Percentiles rank a stretch among this genome's conserved stretches.
Conservation (phyloP, 1,140 invertebrate species). For the Pogonus chalceus region DNA sequence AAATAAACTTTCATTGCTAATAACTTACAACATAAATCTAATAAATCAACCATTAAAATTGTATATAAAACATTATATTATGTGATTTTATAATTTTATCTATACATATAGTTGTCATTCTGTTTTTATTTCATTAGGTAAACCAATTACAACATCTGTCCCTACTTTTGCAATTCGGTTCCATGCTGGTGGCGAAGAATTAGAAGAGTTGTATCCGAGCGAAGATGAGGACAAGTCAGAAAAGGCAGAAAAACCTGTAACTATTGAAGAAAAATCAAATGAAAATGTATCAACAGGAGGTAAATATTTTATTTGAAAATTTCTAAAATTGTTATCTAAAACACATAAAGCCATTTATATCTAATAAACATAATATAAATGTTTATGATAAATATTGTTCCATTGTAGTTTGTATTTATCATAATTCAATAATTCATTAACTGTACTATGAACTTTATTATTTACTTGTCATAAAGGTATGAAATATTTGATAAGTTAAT, state of each 20-base stretch:
- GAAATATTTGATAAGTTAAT: too few species aligned
- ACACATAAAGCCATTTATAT: too few species aligned
- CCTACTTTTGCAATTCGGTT: slow-evolving; percentile 52
- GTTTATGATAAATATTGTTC: too few species aligned
- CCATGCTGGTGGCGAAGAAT: slow-evolving; percentile 58
- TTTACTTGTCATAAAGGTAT: too few species aligned
- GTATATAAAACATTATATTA: slow-evolving; percentile 3
- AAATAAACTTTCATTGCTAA: too few species aligned
- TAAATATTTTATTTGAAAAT: too few species aligned
- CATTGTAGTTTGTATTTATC: too few species aligned
- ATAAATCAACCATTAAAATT: slow-evolving; percentile 2
- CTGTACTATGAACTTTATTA: too few species aligned
- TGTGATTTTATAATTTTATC: slow-evolving; percentile 10
- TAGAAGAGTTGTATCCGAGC: slow-evolving; percentile 53
- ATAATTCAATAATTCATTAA: too few species aligned
- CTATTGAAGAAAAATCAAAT: not conserved
- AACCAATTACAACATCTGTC: slow-evolving; percentile 51
- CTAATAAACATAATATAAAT: too few species aligned
- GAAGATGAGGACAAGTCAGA: slow-evolving; percentile 44
- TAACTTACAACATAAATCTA: not conserved
- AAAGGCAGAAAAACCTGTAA: not conserved
- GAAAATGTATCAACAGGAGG: not conserved
- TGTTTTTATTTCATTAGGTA: slow-evolving; percentile 34
- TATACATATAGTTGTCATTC: slow-evolving; percentile 1
- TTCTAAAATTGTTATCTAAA: too few species aligned